A percentile compares a stretch with the other conserved stretches of the same genome.
Conservation (phyloP, 2,888 invertebrate genomes). For the Pammene aurita region DNA sequence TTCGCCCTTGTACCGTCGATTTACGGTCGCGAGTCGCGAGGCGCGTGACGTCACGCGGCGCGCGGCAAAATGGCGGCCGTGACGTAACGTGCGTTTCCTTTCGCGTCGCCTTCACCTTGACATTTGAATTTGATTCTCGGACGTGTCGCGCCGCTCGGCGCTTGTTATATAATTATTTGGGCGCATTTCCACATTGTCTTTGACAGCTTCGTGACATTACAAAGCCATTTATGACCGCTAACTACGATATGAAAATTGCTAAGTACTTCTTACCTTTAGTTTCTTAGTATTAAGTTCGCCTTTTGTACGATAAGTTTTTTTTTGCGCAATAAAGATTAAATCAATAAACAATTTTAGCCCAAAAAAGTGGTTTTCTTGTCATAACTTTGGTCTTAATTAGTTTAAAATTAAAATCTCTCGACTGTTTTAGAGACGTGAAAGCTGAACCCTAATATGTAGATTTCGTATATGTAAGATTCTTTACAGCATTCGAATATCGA, state of each 20-base stretch:
- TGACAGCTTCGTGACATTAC: neutral
- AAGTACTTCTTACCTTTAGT: no score
- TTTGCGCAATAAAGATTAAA: no score
- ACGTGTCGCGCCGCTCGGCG: conserved; percentile 61
- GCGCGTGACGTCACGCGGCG: conserved; percentile 36
- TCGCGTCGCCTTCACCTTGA: conserved; percentile 78
- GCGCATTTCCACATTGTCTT: conserved; percentile 6
- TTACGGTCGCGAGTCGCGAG: conserved; percentile 23
- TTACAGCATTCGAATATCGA: no score
- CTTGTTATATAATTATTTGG: conserved; percentile 47
- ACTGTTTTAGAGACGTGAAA: no score
- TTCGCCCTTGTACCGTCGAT: neutral
- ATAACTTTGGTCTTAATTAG: no score
- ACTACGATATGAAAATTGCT: neutral
- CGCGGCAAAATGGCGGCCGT: conserved; percentile 68
- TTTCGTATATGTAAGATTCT: no score
- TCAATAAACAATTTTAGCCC: no score
- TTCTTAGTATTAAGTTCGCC: no score
- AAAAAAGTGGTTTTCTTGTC: no score
- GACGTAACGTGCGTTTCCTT: conserved; percentile 79
- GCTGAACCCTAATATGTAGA: no score
- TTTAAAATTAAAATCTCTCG: no score
- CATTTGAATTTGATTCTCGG: conserved; percentile 77
- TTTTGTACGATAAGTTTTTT: no score
- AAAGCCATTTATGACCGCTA: neutral